Conservation (phyloP, 2,888 invertebrate genomes). For the Pediacus dermestoides region DNA sequence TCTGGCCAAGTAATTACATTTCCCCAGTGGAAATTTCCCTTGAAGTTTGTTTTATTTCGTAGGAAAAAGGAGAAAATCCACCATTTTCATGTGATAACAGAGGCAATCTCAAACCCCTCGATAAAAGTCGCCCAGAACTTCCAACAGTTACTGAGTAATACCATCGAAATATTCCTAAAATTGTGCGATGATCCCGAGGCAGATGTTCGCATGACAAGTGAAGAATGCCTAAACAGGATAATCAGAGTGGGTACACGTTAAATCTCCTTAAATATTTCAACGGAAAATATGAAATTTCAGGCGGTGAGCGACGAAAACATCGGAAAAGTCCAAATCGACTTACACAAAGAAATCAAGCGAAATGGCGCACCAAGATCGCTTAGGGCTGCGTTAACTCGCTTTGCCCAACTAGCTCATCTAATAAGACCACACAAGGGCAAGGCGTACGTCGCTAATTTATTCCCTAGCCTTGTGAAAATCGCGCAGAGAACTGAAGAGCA, state of each 20-base stretch:
- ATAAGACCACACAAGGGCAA: constrained; percentile 76
- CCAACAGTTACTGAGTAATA: constrained; percentile 62
- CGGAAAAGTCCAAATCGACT: constrained; percentile 71
- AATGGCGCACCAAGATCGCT: constrained; percentile 70
- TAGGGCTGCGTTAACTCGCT: constrained; percentile 72
- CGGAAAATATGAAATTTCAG: constrained; percentile 27
- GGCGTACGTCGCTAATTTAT: constrained; percentile 70
- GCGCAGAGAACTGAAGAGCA: constrained; percentile 68
- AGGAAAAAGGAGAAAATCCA: constrained; percentile 75
- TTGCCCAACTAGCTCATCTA: constrained; percentile 70
- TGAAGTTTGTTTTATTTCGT: constrained; percentile 35
- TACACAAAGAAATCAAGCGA: constrained; percentile 78
- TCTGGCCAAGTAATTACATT: constrained; percentile 27
- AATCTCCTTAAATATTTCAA: constrained; percentile 2
- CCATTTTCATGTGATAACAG: constrained; percentile 68
- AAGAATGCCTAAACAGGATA: constrained; percentile 76
- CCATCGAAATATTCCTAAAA: constrained; percentile 67
- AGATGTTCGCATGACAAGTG: constrained; percentile 74
- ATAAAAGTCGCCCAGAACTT: constrained; percentile 61
- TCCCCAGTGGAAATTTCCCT: no score
- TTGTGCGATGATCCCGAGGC: constrained; percentile 75
- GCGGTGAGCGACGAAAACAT: constrained; percentile 65
- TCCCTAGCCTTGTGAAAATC: constrained; percentile 71
- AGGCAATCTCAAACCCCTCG: constrained; percentile 64
- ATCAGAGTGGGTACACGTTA: constrained; percentile 55